Base-by-base conservation (phyloP, 2,797 vertebrate species). In the Dryobates pubescens region DNA sequence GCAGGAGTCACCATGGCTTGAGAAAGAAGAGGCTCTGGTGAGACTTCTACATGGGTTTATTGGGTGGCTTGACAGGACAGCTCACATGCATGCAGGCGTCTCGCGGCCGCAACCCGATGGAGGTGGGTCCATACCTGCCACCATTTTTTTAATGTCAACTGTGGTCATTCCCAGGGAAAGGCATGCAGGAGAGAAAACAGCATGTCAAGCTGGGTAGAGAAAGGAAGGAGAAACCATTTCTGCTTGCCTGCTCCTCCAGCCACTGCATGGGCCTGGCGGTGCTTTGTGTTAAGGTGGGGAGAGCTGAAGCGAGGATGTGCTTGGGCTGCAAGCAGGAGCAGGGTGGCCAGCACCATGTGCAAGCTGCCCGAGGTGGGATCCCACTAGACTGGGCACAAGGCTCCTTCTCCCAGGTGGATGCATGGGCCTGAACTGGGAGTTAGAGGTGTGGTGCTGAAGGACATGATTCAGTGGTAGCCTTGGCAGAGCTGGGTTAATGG, bases 61-160 rank as follows among this genome's bases (percentile, higher is more conserved):
- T 91, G 91, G 78, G 72, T 65, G 6, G 38, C 19, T 45, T 3
- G 43, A 78, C 67, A 6, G 19, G 64, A 65, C 76, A 65, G 70
- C 83, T 92, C 56, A 43, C 94, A 93, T 95, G 96, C 95, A 95
- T 82, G 53, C 75, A 81, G 49, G 34, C 26, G 81, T 95, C 92
- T 90, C 83, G 4, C 62, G 36, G 56, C 53, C 20, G 23, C 85
- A 38, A 70, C 56, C 70, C 27, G 88, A 45, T 90, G 83, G 86
- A 89, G 84, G 93, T 53, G 85, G 84, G 78, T 96, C 97, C 98
- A 95, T 99, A 99, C 99, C 99, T 99, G 98, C 97, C 97, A 98
- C 98, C 98, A 99, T 97, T 97, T 98, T 98, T 98, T 99, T 99
- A 98, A 99, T 98, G 98, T 99, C 99, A 97, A 99, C 99, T 98